Conservation (phyloP, 2,113 vertebrate species). For the Cygnus buccinator region DNA sequence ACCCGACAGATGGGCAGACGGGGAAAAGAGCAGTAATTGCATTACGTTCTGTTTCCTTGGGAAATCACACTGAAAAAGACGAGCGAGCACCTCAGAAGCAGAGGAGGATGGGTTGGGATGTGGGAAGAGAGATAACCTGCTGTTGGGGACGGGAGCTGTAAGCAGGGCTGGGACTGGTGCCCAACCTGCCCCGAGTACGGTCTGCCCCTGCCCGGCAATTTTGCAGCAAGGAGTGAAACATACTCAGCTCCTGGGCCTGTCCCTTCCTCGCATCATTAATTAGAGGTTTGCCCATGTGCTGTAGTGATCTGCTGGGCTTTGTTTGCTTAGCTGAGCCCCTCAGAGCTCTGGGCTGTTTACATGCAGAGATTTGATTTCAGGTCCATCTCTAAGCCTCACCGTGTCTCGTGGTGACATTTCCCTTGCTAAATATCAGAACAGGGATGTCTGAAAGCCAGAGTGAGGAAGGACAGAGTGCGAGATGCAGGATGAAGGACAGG, state of each 20-base stretch:
- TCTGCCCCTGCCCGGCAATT: fast-evolving
- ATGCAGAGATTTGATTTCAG: background rate
- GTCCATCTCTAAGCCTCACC: background rate
- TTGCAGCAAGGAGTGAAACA: background rate
- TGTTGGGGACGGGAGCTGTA: background rate
- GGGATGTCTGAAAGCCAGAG: background rate
- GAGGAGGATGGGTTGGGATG: background rate
- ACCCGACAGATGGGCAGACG: background rate
- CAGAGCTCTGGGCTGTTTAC: background rate
- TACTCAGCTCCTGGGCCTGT: background rate
- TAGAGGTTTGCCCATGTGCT: background rate
- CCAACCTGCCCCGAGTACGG: background rate
- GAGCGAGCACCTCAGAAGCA: background rate
- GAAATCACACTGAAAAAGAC: background rate
- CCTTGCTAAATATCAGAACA: background rate
- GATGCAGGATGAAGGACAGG: slow-evolving; percentile 1
- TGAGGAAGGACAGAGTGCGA: background rate
- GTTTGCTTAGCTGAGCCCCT: background rate
- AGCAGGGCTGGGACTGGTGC: background rate
- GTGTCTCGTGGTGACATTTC: slow-evolving; percentile 12
- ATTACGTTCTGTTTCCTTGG: background rate
- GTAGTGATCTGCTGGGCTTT: fast-evolving
- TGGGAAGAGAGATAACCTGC: background rate
- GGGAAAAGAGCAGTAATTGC: background rate
- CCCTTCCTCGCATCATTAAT: background rate